Evolutionary conservation across 2,797 vertebrate species (phyloP), one percentile per base, ranked within the genome.

Genomic region (Dromococcyx pavoninus): DNA sequence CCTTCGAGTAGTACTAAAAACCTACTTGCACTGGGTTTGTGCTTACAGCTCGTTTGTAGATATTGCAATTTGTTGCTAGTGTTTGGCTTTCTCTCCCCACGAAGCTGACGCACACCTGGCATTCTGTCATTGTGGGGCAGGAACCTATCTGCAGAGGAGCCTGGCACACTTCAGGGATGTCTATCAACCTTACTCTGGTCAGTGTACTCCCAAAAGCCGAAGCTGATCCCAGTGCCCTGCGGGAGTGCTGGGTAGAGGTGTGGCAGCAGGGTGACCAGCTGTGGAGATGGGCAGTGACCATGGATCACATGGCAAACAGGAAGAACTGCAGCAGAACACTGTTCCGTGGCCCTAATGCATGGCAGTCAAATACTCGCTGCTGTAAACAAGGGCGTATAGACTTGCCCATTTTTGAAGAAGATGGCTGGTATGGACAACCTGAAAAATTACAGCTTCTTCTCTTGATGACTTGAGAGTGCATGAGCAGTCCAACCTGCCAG

Each of bases 41-140:
- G 41, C 79, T 77, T 74, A 17, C 65, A 60, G 46, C 44, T 86
- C 74, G 65, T 88, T 89, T 86, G 69, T 85, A 93, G 94, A 88
- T 77, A 56, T 3, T 76, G 21, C 6, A 2, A 21, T 77, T 64
- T 96, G 67, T 88, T 77, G 75, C 39, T 69, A 61, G 64, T 60
- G 75, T 94, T 95, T 60, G 46, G 58, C 33, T 88, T 64, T 18
- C 33, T 70, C 25, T 53, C 33, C 64, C 28, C 56, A 16, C 1
- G 3, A 58, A 46, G 33, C 81, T 85, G 62, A 73, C 39, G 33
- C 30, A 41, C 44, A 67, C 0, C 0, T 90, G 86, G 17, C 73
- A 60, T 86, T 80, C 72, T 83, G 43, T 80, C 86, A 6, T 6
- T 0, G 0, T 67, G 48, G 48, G 70, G 53, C 21, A 25, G 35